Evolutionary conservation across 2,797 vertebrate species (phyloP).

Genomic region (Crax fasciolata): DNA sequence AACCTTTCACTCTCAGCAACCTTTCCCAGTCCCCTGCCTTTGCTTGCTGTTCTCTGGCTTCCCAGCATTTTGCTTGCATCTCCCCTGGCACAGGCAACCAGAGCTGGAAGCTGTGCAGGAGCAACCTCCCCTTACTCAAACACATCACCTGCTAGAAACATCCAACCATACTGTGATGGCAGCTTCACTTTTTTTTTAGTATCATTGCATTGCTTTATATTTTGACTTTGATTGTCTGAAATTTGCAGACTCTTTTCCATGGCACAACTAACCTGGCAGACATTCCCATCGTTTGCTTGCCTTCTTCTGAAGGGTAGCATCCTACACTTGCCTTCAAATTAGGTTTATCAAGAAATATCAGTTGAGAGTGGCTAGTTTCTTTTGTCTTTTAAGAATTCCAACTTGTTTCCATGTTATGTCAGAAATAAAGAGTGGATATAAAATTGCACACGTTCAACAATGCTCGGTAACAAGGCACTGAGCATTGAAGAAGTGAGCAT

Average conservation of each 20-base stretch:
- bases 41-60: not conserved
- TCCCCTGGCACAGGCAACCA: accelerated
- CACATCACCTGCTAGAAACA: not conserved
- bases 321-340: not conserved
- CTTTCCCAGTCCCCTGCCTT: not conserved
- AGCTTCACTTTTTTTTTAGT: not conserved
- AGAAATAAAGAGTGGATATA: not conserved
- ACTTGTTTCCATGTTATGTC: not conserved
- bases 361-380: not conserved
- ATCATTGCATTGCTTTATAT: not conserved
- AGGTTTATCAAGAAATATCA: not conserved
- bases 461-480: slow-evolving; percentile 59
- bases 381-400: not conserved
- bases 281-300: not conserved
- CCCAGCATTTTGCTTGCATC: not conserved
- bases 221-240: not conserved
- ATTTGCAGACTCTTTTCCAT: not conserved
- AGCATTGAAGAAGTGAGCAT: slow-evolving; percentile 51
- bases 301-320: not conserved
- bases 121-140: not conserved
- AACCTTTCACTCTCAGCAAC: not conserved
- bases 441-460: slow-evolving; percentile 57
- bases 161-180: not conserved
- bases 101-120: not conserved
- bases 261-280: not conserved